Conservation (phyloP, 1,140 invertebrate genomes). For the Teleogryllus occipitalis region DNA sequence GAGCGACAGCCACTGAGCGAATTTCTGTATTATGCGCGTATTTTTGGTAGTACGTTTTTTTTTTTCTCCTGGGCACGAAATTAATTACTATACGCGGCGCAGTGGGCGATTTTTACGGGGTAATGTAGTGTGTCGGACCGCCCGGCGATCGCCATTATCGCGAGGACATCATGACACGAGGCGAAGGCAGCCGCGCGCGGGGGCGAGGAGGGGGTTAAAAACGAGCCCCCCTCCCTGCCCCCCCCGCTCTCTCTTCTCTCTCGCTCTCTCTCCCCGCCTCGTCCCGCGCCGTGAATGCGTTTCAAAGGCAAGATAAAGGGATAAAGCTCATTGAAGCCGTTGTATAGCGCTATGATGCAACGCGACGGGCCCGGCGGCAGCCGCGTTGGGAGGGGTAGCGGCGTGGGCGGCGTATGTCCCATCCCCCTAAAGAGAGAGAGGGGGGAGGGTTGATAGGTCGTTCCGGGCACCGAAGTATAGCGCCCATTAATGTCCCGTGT, state of each 20-base stretch:
- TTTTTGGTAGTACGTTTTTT: neutral
- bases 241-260: neutral
- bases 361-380: no score
- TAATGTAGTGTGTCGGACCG: neutral
- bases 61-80: neutral
- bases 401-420: no score
- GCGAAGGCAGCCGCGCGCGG: no score
- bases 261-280: neutral
- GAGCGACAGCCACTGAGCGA: neutral
- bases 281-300: neutral
- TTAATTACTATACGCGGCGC: neutral
- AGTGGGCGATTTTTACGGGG: neutral
- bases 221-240: neutral
- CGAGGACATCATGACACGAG: neutral
- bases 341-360: neutral
- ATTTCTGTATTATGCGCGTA: neutral
- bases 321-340: neutral
- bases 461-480: no score
- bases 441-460: no score
- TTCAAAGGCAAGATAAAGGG: conserved; percentile 4
- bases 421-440: no score
- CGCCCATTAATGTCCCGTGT: no score
- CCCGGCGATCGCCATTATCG: neutral
- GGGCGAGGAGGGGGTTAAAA: neutral
- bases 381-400: no score